Base-by-base conservation (phyloP, 2,113 vertebrate genomes). In the Coregonus clupeaformis region DNA sequence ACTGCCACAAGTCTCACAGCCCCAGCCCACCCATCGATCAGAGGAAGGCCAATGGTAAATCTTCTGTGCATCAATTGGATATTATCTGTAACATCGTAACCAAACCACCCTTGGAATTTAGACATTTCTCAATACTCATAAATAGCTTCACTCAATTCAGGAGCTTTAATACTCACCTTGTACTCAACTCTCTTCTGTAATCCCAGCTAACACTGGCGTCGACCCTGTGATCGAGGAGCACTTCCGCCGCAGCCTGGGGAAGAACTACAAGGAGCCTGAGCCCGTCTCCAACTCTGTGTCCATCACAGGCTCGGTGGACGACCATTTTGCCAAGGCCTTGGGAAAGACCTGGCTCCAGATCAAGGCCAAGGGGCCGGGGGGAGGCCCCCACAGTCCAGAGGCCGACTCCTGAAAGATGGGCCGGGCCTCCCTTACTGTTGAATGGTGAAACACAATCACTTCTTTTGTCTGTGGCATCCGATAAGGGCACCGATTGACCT, bases 171-270 rank as follows among this genome's bases (percentile, higher is more conserved):
- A 6, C 7, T 6, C 18, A 3, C 52, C 47, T 29, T 24, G 13
- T 42, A 16, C 7, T 6, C 18, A 3, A 25, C 47, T 29, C 52
- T n/a, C 32, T 20, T 63, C 6, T 74, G 5, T 71, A 25, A 5
- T 3, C 62, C 0, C 75, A 96, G 95, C 94, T 1, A 91, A 92
- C 77, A 62, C 95, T 1, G 90, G 94, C 7, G 98, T 97, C 0
- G 98, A 99, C 84, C 96, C 97, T 0, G 97, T 98, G 89, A 98
- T 99, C 76, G 98, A 99, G 76, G 98, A 99, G 86, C 98, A 99
- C 87, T 99, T 99, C 91, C 98, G 98, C 45, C 92, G 98, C 77
- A 99, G 98, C 92, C 94, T 99, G 2, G 98, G 97, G 71, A 96
- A 97, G 92, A 97, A 98, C 86, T 99, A 99, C 94, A 96, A 96